Evolutionary conservation across 2,113 vertebrate species (phyloP), one percentile per base, ranked within the genome.

Genomic region (Chloropsis cyanopogon): DNA sequence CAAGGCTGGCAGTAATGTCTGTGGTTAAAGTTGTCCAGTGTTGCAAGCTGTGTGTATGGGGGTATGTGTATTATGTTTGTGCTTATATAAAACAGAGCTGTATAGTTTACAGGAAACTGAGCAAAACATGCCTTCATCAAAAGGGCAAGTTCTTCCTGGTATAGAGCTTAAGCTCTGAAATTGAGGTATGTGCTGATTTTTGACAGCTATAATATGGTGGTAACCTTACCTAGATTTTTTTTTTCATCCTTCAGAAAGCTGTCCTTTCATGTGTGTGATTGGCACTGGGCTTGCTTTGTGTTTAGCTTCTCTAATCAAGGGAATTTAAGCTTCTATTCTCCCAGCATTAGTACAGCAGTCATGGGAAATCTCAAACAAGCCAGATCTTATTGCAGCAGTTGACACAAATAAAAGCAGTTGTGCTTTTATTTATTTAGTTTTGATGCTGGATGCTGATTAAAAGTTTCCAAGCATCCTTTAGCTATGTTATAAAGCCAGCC

Each of bases 371-470:
- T 97, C 91, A 72, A 84, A 93, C 94, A 63, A 89, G 96, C 92
- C 79, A 65, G 95, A 97, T 97, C 96, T 95, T 89, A 95, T 97
- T 97, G 95, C 83, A 72, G 90, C 85, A 80, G 89, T 88, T 96
- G 97, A 96, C 96, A 96, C 90, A 91, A 93, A 94, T 92, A 96
- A 96, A 94, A 93, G 94, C 94, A 73, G 91, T 94, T 90, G 65
- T 92, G 66, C 83, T 90, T 95, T 96, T 97, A 95, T 96, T 98
- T 98, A 95, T 97, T 98, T 97, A 91, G 97, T 97, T 97, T 97
- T 97, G 80, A 93, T 93, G 95, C 86, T 96, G 96, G 96, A 94
- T 86, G 86, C 95, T 96, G 97, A 98, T 97, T 95, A 97, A 95
- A 96, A 94, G 92, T 97, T 97, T 97, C 96, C 96, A 97, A 52